Evolutionary conservation across 37 sponge, comb jelly and placozoan species (phyloP), one percentile per base, ranked within the genome.

Genomic region (Cliona cf. orientalis): DNA sequence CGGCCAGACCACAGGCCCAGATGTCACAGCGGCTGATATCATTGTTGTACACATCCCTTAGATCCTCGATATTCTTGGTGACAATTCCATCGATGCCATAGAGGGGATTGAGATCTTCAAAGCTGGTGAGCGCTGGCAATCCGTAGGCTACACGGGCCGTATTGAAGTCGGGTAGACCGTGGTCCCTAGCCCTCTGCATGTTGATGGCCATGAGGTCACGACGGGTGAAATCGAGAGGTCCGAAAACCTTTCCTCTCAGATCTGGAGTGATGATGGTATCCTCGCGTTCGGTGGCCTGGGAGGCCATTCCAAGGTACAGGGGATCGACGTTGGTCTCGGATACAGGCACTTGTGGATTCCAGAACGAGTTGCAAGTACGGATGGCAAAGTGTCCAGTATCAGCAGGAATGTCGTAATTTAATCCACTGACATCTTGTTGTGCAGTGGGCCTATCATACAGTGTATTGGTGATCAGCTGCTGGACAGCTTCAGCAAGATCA

Each of bases 161-260:
- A 79, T 95, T 95, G 85, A 80, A 95, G 74, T 91, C 92, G 1
- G 98, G 94, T 53, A 98, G 86, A 53, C 98, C 98, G 57, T 95
- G 94, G 69, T 98, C 98, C 39, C 98, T 70, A 14, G 91, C 98
- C 72, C 98, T 77, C 81, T 95, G 94, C 62, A 98, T 83, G 73
- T 95, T 95, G 62, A 93, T 58, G 36, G 98, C 98, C 93, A 98
- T 93, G 67, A 93, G 80, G 46, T 98, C 98, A 57, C 98, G 89
- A 32, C 98, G 81, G 31, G 83, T 83, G 86, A 75, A 91, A 42
- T 98, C 94, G 65, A 95, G 79, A 3, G 94, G 92, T 32, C 98
- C 98, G 65, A 91, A 98, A 31, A 93, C 96, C 73, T 79, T 78
- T 45, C 96, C 96, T 79, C 91, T 83, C 66, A 98, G 66, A 80